Evolutionary conservation across 1,140 invertebrate genomes (phyloP), one percentile per base, ranked within the genome.

Genomic region (Ceratina australensis): DNA sequence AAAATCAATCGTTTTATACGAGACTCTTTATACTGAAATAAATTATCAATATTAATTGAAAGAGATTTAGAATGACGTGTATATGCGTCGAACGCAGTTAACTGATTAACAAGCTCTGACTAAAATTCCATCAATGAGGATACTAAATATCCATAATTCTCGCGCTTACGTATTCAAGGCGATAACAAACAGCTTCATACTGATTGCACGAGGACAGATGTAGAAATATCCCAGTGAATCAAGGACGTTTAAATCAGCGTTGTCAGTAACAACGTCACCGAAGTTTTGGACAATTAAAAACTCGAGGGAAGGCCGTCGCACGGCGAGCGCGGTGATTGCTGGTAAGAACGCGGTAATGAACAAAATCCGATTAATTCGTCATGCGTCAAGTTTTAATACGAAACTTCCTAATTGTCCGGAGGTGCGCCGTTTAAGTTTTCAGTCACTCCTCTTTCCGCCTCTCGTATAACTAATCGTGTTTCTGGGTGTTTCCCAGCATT

Each of bases 351-450:
- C 28, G 57, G 59, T 82, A 82, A 82, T 69, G 80, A 83, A 81
- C 52, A 60, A 83, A 78, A 83, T 83, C 81, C 81, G 80, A 83
- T 83, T 82, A 83, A 78, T 83, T 83, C 80, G 67, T 82, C 81
- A 68, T 82, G 68, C 80, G 69, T 83, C 63, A 82, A 74, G 71
- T 83, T 83, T 71, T 73, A 56, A 72, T 79, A 82, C 66, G 60
- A 82, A 83, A 83, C 76, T 83, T 83, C 47, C 71, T 79, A 82
- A 83, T 83, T 82, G 71, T 82, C 76, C 72, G 47, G 59, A 56
- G 65, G 65, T 26, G 47, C 67, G 42, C 63, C 63, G 72, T 42
- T 77, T 50, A 69, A 72, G 74, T 78, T 78, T 83, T 72, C 42
- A 52, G 56, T 33, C 16, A 0, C 72, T 12, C 12, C 15, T 33